Conservation (phyloP, 2,797 vertebrate genomes). For the Scomberomorus guttatus region DNA sequence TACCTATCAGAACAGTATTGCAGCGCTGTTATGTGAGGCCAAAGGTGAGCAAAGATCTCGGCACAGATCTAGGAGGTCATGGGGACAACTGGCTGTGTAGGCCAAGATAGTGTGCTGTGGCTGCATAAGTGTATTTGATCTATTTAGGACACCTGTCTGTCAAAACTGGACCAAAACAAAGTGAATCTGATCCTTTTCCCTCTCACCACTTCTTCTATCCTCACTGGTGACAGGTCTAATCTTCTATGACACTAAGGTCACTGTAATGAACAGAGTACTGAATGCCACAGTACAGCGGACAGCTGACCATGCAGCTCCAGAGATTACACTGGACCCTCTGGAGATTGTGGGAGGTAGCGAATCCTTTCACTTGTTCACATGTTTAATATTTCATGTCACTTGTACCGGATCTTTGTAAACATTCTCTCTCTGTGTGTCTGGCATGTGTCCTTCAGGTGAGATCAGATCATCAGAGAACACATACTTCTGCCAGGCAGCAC, state of each 20-base stretch:
- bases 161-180: conserved; percentile 6
- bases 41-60: conserved; percentile 87
- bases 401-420: background rate
- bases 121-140: background rate
- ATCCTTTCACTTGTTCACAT: background rate
- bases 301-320: conserved; percentile 96
- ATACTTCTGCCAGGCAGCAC: conserved; percentile 97
- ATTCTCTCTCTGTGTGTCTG: conserved; percentile 10
- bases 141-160: background rate
- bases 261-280: conserved; percentile 96
- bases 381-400: background rate
- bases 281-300: conserved; percentile 97
- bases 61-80: conserved; percentile 2
- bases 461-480: conserved; percentile 95
- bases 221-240: conserved; percentile 82
- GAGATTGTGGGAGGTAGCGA: conserved; percentile 95
- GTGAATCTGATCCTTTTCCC: background rate
- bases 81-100: background rate
- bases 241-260: conserved; percentile 98
- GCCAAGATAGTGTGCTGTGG: background rate
- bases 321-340: conserved; percentile 96
- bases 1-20: conserved; percentile 92
- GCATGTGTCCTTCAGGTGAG: conserved; percentile 86
- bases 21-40: conserved; percentile 91
- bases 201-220: conserved; percentile 1